A percentile compares a stretch with the other conserved stretches of the same genome.
Conservation (phyloP, 2,113 vertebrate species). For the Dinomys branickii region DNA sequence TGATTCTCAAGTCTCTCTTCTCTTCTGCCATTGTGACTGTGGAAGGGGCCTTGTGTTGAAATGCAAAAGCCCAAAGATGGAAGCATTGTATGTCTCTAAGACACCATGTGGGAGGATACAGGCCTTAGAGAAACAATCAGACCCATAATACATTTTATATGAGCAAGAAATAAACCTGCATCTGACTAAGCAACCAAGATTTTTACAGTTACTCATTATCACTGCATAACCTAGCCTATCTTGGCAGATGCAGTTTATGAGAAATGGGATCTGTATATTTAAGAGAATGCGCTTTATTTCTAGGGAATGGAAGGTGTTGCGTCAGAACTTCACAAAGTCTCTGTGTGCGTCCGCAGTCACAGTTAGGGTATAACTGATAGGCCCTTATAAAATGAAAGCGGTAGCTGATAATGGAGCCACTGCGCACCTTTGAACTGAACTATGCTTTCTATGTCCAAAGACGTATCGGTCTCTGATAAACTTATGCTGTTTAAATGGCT, state of each 20-base stretch:
- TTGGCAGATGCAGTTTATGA: neutral
- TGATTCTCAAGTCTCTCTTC: neutral
- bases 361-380: slow-evolving; percentile 17
- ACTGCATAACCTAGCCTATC: neutral
- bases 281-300: slow-evolving; percentile 33
- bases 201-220: slow-evolving; percentile 14
- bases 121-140: neutral
- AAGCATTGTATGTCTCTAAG: neutral
- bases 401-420: slow-evolving; percentile 14
- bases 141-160: slow-evolving; percentile 7
- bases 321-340: neutral
- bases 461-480: neutral
- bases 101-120: neutral
- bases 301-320: neutral
- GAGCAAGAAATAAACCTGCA: slow-evolving; percentile 32
- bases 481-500: slow-evolving; percentile 18
- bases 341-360: neutral
- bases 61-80: neutral
- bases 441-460: neutral
- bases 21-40: neutral
- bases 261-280: slow-evolving; percentile 26
- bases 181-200: slow-evolving; percentile 1
- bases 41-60: neutral
- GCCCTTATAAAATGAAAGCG: slow-evolving; percentile 31
- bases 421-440: slow-evolving; percentile 38